A percentile compares a stretch with the other conserved stretches of the same genome.
These are phyloP conservation scores for Erebia epiphron DNA, from an alignment of 2,888 invertebrate species.

Conservation along the genomic window DNA sequence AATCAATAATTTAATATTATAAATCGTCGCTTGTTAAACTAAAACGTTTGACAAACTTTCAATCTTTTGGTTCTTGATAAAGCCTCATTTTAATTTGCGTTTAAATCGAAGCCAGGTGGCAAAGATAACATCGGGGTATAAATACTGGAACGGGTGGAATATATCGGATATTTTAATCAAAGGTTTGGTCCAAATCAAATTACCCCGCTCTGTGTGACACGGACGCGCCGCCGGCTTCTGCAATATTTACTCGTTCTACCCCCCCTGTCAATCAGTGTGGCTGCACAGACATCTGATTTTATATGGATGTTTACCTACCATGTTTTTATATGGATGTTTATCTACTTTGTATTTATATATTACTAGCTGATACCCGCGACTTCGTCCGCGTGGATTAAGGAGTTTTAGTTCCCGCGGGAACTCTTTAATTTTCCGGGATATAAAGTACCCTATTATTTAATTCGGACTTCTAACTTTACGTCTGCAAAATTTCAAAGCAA, in stretches of 20 bases:
- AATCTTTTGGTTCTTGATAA: background rate
- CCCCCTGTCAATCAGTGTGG: constrained; percentile 52
- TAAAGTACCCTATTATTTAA: no score
- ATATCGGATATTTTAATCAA: constrained; percentile 29
- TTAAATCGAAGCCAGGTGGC: constrained; percentile 10
- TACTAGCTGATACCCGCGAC: no score
- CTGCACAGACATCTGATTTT: constrained; percentile 29
- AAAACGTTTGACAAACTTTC: no score
- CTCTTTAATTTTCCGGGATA: no score
- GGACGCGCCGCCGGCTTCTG: constrained; percentile 60
- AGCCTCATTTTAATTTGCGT: background rate
- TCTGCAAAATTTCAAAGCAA: no score
- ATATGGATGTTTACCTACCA: background rate
- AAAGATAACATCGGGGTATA: constrained; percentile 9
- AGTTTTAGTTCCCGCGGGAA: no score
- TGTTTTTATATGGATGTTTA: background rate
- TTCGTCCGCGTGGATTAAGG: no score
- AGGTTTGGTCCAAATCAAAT: constrained; percentile 29
- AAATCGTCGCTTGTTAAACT: no score
- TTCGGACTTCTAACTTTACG: no score
- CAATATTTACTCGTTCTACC: constrained; percentile 74
- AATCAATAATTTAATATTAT: no score
- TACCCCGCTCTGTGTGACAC: constrained; percentile 23
- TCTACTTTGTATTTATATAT: background rate
- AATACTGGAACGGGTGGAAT: constrained; percentile 11